Base-by-base conservation (phyloP, 2,888 invertebrate species). In the Lissonota sp. region DNA sequence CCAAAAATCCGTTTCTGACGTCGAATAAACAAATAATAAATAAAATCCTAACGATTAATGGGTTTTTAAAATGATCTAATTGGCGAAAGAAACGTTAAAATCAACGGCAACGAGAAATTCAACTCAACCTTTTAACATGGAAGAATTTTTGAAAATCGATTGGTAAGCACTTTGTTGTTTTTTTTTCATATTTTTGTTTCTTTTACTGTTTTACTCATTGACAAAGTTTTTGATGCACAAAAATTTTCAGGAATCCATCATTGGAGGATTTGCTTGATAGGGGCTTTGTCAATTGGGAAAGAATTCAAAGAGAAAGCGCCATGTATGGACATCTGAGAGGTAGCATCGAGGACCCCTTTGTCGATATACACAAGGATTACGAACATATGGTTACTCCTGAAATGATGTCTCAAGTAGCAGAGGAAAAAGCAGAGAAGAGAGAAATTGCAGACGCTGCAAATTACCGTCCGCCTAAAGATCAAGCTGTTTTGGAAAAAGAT, bases 211-310 rank as follows among this genome's bases (percentile, higher is more conserved):
- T 66, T 16, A 16, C 46, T 3, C 44, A 42, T 37, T 3, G 26
- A 26, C 26, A 26, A 49, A 63, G 58, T 14, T 46, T 42, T 71
- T 6, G 1, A 40, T 51, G 37, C 5, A n/a, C 4, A 6, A 12
- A 10, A 58, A 69, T 77, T 81, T 84, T 58, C 55, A 91, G 91
- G 91, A 72, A 84, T 69, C 86, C 89, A 40, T 74, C 85, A 6
- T 67, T 91, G 10, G 88, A 91, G 46, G 91, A 92, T 51, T 77
- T 92, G 0, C 51, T 91, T n/a, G 90, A 91, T 10, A 60, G 86
- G 49, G 84, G 81, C n/a, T 92, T 91, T 49, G 60, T 92, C 1
- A 67, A 82, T 5, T 83, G 84, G 5, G 85, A 87, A 12, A 89
- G 90, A 74, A 79, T 91, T 60, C 71, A 86, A 46, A 80, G 67